Evolutionary conservation across 2,797 vertebrate genomes (phyloP).

Genomic region (Chelon auratus): DNA sequence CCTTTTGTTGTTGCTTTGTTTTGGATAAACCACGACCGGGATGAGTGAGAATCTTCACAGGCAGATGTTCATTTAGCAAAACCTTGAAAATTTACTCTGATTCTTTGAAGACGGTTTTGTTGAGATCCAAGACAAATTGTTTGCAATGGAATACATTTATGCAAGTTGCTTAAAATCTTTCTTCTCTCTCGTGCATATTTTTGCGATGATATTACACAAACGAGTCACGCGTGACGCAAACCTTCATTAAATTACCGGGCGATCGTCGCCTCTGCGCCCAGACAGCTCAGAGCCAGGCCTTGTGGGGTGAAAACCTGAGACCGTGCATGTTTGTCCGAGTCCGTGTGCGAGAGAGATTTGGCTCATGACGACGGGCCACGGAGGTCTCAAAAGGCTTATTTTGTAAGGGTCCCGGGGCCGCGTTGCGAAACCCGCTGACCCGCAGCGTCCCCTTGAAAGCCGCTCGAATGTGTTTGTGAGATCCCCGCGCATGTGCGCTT

Average conservation of each 20-base stretch:
- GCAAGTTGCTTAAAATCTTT: not conserved
- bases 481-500: conserved; percentile 21
- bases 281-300: conserved; percentile 29
- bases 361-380: conserved; percentile 46
- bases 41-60: too few species aligned
- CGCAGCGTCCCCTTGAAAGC: conserved; percentile 30
- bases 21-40: too few species aligned
- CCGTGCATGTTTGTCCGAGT: conserved; percentile 12
- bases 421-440: conserved; percentile 61
- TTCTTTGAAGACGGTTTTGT: too few species aligned
- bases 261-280: conserved; percentile 28
- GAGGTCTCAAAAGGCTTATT: conserved; percentile 62
- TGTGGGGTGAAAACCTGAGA: conserved; percentile 43
- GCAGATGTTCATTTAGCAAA: too few species aligned
- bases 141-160: too few species aligned
- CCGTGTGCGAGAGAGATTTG: conserved; percentile 42
- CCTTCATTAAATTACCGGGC: conserved; percentile 32
- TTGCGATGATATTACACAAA: conserved; percentile 15
- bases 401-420: conserved; percentile 37
- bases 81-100: too few species aligned
- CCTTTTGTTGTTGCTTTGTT: too few species aligned
- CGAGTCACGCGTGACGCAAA: conserved; percentile 53
- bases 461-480: conserved; percentile 34
- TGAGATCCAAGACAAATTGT: too few species aligned
- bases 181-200: conserved; percentile 21